Evolutionary conservation across 92 coral and sea anemone species (phyloP), one percentile per base, ranked within the genome.

Genomic region (Heliopora coerulea): DNA sequence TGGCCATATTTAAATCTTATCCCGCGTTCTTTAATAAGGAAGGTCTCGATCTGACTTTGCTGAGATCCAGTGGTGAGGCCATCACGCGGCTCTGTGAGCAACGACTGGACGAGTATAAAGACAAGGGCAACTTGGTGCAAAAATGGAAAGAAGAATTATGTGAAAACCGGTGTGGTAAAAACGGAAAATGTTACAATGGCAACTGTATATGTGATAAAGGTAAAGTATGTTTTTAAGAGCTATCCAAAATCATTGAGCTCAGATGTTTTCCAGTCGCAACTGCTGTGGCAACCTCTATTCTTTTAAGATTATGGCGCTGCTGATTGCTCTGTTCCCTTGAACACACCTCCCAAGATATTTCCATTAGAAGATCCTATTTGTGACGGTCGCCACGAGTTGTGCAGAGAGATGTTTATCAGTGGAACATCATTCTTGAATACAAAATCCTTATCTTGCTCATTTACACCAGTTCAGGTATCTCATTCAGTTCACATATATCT

Each of bases 131-230:
- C 33, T 33, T 70, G n/a, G 29, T 70, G 9, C 20, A 24, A 52
- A 37, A 34, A 32, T 70, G 77, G 77, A 70, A 54, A 23, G 83
- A 72, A 21, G 85, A 60, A 3, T 34, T 92, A 73, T 92, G 97
- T 79, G 88, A 91, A 0, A 84, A 84, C 41, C 90, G 84, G 37
- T 92, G 97, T 54, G 84, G 87, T 28, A 82, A 82, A 5, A 84
- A 74, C 28, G 97, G 97, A 34, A 72, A 68, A 50, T 92, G 97
- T 69, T 58, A 62, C 33, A 67, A 87, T 29, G 96, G 91, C 60
- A 80, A 79, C 19, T 92, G 97, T 61, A 86, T 76, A 48, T 92
- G 97, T 59, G 73, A 86, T 49, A 84, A 85, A 92, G 97, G 97
- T 87, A 66, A 37, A 21, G 12, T 2, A 37, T 37, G 12, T 37